A percentile compares a stretch with the other conserved stretches of the same genome.
Evolutionary conservation across 2,797 vertebrate species (phyloP).

Genomic region (Eulemur rubriventer): DNA sequence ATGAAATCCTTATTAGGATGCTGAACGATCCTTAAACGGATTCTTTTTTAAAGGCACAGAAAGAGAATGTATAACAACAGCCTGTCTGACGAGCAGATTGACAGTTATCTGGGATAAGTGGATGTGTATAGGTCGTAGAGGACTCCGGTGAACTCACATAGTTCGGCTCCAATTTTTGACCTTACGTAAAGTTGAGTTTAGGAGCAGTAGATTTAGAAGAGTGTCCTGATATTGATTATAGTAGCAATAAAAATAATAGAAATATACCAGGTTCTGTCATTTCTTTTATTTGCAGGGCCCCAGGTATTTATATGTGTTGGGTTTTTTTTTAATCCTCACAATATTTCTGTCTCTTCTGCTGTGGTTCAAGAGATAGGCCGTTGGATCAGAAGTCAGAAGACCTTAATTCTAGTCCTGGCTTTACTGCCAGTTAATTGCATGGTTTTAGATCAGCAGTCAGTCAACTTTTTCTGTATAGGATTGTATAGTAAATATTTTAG

Average conservation of each 20-base stretch:
- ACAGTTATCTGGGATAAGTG: not conserved
- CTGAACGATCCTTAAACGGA: conserved; percentile 48
- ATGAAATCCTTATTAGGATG: conserved; percentile 63
- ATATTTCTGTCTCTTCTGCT: not conserved
- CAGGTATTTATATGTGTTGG: not conserved
- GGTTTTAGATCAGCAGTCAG: not conserved
- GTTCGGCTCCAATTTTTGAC: not conserved
- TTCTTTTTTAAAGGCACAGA: conserved; percentile 10
- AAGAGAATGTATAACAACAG: not conserved
- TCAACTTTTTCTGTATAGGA: not conserved
- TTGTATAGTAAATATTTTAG: not conserved
- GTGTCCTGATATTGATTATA: not conserved
- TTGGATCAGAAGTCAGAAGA: not conserved
- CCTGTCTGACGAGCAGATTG: not conserved
- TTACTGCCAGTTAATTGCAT: not conserved
- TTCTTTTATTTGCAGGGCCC: not conserved
- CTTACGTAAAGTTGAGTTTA: not conserved
- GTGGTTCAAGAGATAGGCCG: not conserved
- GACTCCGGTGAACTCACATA: not conserved
- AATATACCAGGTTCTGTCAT: not conserved
- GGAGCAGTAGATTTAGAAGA: not conserved
- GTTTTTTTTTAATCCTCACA: not conserved
- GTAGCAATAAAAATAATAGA: not conserved
- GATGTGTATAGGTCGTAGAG: not conserved
- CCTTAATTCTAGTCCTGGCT: conserved; percentile 12